phyloP scores from a whole-genome alignment of 2,888 invertebrate genomes.

The Eupsilia transversa region DNA sequence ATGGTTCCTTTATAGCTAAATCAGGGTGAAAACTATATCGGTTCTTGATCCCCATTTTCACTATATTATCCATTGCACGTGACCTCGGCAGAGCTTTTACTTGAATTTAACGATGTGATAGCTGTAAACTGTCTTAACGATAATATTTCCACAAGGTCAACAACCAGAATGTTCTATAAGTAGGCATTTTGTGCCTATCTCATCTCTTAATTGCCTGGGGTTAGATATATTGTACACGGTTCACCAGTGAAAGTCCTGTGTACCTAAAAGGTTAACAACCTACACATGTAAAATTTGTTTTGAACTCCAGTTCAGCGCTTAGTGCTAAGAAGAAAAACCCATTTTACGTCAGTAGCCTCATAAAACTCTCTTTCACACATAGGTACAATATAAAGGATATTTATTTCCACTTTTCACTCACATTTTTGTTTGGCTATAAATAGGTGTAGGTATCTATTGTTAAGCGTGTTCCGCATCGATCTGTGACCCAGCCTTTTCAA shows the following conservation, averaged over 20 bases:
- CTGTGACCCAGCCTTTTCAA: constrained; percentile 7
- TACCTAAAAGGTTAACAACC: constrained; percentile 34
- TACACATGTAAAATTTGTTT: constrained; percentile 32
- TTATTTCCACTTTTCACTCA: background rate
- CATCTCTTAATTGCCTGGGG: constrained; percentile 22
- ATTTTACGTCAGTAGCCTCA: constrained; percentile 24
- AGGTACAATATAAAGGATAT: background rate
- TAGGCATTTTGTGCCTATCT: background rate
- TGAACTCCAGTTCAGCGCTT: constrained; percentile 12
- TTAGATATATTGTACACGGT: constrained; percentile 6
- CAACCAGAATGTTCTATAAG: too few species aligned
- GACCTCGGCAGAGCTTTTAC: constrained; percentile 46
- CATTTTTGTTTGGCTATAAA: constrained; percentile 6
- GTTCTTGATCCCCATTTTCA: constrained; percentile 30
- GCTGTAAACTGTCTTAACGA: constrained; percentile 58
- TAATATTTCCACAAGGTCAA: constrained; percentile 44
- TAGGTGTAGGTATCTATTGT: constrained; percentile 12
- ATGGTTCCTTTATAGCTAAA: constrained; percentile 5
- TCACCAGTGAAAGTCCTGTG: background rate
- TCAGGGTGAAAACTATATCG: constrained; percentile 24
- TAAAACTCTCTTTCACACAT: background rate
- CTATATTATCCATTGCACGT: constrained; percentile 37
- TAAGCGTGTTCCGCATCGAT: constrained; percentile 16
- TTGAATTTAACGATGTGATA: constrained; percentile 57
- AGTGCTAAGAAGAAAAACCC: constrained; percentile 20